Evolutionary conservation across 2,113 vertebrate genomes (phyloP).

Genomic region (Zapus hudsonius): DNA sequence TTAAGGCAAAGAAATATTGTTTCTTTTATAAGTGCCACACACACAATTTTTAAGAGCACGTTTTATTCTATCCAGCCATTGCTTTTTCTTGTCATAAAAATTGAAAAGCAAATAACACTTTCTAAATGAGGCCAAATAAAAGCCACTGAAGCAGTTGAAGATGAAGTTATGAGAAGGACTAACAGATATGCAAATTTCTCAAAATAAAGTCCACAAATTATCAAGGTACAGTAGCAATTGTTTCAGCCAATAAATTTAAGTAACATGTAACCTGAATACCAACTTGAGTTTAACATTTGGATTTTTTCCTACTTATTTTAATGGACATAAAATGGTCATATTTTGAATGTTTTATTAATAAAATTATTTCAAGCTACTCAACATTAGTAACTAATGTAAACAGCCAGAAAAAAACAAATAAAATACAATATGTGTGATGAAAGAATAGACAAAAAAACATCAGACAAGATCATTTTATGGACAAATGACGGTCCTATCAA

Average conservation of each 20-base stretch:
- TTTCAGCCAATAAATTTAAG: neutral
- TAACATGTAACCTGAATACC: neutral
- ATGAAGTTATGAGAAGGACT: conserved; percentile 49
- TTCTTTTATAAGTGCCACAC: neutral
- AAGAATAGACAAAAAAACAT: neutral
- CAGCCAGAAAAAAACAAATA: neutral
- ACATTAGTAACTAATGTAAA: neutral
- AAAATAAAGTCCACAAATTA: neutral
- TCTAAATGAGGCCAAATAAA: conserved; percentile 60
- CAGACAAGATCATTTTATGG: neutral
- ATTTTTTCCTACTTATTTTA: no score
- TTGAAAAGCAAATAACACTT: conserved; percentile 31
- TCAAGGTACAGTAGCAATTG: neutral
- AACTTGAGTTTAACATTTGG: neutral
- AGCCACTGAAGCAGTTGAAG: conserved; percentile 9
- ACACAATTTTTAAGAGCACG: neutral
- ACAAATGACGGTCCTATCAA: neutral
- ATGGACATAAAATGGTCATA: no score
- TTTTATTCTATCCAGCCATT: neutral
- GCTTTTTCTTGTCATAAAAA: conserved; percentile 14
- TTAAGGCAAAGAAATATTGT: neutral
- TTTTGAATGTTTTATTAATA: neutral
- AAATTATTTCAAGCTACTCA: neutral
- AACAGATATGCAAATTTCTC: neutral
- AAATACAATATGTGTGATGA: neutral